These are phyloP conservation scores for Arbacia lixula DNA, from an alignment of 53 echinoderm and acorn worm genomes.

Conservation along the genomic window DNA sequence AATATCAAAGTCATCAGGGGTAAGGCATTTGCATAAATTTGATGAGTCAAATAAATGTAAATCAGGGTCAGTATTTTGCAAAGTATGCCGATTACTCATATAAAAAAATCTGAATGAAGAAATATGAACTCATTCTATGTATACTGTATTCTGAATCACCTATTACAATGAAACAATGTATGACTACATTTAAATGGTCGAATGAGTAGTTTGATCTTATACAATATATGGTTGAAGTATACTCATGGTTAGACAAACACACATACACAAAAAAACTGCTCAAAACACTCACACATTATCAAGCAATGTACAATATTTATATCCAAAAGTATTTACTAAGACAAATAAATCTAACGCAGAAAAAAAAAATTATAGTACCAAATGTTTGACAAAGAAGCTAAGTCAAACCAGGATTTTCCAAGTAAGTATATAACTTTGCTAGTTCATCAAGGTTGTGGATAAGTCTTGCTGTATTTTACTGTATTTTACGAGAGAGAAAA, in stretches of 20 bases:
- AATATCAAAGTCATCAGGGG: not conserved
- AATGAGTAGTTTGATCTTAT: not conserved
- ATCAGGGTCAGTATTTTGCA: not conserved
- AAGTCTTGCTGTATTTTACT: not conserved
- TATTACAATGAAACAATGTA: not conserved
- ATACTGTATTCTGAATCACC: not conserved
- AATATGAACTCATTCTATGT: not conserved
- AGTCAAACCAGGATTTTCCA: not conserved
- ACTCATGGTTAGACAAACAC: not conserved
- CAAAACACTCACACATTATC: not conserved
- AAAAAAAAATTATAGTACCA: not conserved
- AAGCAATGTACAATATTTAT: not conserved
- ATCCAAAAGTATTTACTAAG: not conserved
- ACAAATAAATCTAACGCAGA: not conserved
- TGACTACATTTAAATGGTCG: too few relatives aligned
- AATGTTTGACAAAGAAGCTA: not conserved
- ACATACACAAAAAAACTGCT: not conserved
- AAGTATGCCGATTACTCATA: not conserved
- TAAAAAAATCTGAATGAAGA: not conserved
- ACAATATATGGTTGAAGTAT: not conserved
- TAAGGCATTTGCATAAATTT: not conserved
- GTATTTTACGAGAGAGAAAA: not conserved
- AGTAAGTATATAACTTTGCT: too few relatives aligned
- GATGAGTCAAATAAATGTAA: not conserved
- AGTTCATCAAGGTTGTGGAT: not conserved